A percentile compares a stretch with the other conserved stretches of the same genome.
Conservation (phyloP, 2,113 vertebrate genomes). For the Ammospiza nelsoni region DNA sequence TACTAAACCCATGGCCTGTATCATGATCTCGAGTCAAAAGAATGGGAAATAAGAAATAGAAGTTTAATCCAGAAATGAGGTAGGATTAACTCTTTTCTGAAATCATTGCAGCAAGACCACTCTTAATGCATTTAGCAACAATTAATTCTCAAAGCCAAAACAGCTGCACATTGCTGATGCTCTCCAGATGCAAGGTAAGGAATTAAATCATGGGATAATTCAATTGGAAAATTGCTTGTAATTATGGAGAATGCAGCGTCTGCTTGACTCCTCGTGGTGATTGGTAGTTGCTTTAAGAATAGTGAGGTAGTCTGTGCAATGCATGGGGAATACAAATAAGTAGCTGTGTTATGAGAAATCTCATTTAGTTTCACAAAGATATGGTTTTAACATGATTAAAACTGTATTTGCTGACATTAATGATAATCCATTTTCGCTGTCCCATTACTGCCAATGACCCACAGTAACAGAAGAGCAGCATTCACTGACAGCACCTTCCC, state of each 20-base stretch:
- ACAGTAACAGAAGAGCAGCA: neutral
- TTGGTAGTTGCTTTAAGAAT: slow-evolving; percentile 76
- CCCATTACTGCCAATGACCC: slow-evolving; percentile 10
- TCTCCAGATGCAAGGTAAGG: slow-evolving; percentile 81
- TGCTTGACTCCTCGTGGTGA: slow-evolving; percentile 76
- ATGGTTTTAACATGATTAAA: slow-evolving; percentile 65
- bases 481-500: neutral
- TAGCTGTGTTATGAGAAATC: slow-evolving; percentile 62
- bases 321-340: slow-evolving; percentile 47
- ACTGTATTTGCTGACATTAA: slow-evolving; percentile 59
- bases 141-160: slow-evolving; percentile 81
- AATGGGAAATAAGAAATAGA: slow-evolving; percentile 27
- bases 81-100: slow-evolving; percentile 61
- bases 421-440: slow-evolving; percentile 58
- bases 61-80: slow-evolving; percentile 31
- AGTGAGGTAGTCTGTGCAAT: slow-evolving; percentile 56
- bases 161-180: slow-evolving; percentile 83
- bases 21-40: slow-evolving; percentile 23
- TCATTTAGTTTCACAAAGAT: slow-evolving; percentile 64
- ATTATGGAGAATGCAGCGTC: slow-evolving; percentile 82
- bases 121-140: slow-evolving; percentile 79
- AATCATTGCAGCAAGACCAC: slow-evolving; percentile 69
- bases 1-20: slow-evolving; percentile 16
- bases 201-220: slow-evolving; percentile 85
- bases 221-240: slow-evolving; percentile 86